A percentile compares a stretch with the other conserved stretches of the same genome.
phyloP scores from a whole-genome alignment of 2,888 invertebrate species.

The Prosopocoilus inquinatus region DNA sequence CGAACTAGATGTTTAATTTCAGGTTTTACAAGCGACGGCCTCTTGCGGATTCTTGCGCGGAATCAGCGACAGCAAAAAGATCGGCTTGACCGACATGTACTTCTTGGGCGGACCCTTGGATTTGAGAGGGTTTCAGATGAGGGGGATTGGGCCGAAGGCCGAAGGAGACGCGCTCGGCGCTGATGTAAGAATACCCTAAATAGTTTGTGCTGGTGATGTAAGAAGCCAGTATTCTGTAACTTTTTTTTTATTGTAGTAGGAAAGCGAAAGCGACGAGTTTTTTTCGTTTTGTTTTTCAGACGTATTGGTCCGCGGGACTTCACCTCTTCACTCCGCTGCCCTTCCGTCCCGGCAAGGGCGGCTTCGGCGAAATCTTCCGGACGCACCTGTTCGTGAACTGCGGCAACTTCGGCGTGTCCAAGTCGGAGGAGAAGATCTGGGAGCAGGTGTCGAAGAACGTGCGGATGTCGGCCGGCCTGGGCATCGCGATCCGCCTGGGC shows the following conservation, averaged over 20 bases:
- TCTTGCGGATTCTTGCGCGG: conserved; percentile 68
- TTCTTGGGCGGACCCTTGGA: conserved; percentile 89
- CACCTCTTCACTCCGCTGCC: conserved; percentile 91
- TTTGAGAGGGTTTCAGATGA: conserved; percentile 81
- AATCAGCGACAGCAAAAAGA: conserved; percentile 58
- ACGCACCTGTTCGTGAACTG: conserved; percentile 88
- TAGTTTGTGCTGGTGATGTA: neutral
- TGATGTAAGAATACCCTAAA: conserved; percentile 50
- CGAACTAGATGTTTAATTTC: conserved; percentile 12
- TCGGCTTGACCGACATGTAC: conserved; percentile 70
- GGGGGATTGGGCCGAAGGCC: conserved; percentile 83
- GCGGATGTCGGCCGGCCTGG: conserved; percentile 78
- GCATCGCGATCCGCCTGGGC: conserved; percentile 80
- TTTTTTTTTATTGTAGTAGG: neutral
- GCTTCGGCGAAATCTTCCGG: conserved; percentile 80
- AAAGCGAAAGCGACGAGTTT: neutral
- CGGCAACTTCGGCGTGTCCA: conserved; percentile 71
- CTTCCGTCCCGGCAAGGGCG: conserved; percentile 74
- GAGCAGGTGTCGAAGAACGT: conserved; percentile 54
- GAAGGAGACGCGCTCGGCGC: conserved; percentile 77
- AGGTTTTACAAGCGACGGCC: conserved; percentile 72
- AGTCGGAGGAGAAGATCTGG: conserved; percentile 50
- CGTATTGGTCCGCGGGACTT: conserved; percentile 82
- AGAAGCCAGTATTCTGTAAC: neutral
- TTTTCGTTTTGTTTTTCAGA: conserved; percentile 46